These are phyloP conservation scores for Montipora capitata DNA, from an alignment of 92 coral and sea anemone species.

Conservation along the genomic window DNA sequence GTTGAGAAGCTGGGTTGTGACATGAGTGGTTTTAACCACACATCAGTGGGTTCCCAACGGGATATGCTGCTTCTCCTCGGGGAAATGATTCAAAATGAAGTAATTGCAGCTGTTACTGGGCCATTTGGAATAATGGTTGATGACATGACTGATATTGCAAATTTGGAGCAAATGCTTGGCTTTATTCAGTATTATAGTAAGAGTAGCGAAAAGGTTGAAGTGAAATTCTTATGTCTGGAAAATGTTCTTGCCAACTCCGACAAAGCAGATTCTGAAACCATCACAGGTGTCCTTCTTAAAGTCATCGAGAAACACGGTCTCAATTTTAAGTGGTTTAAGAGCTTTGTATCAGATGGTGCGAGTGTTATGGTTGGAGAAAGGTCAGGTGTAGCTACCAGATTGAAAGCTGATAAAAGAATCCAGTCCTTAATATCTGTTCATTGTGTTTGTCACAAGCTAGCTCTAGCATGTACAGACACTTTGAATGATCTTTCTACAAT, in stretches of 20 bases:
- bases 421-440: conserved; percentile 42
- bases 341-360: conserved; percentile 65
- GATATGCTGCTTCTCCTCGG: conserved; percentile 16
- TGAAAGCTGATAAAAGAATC: conserved; percentile 29
- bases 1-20: conserved; percentile 61
- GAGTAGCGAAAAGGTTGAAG: no score
- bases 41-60: conserved; percentile 10
- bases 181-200: no score
- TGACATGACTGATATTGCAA: conserved; percentile 15
- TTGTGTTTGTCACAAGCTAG: conserved; percentile 68
- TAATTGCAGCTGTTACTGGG: conserved; percentile 29
- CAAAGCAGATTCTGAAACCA: conserved; percentile 54
- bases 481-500: conserved; percentile 59
- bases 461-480: conserved; percentile 81
- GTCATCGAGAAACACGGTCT: conserved; percentile 47
- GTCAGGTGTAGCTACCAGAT: conserved; percentile 63
- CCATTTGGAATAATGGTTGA: conserved; percentile 20
- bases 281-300: conserved; percentile 50
- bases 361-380: conserved; percentile 56
- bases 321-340: conserved; percentile 48
- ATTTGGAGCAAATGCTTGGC: no score
- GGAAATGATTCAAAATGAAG: conserved; percentile 27
- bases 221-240: no score
- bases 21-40: conserved; percentile 23
- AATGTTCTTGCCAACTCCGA: conserved; percentile 46